A percentile compares a stretch with the other conserved stretches of the same genome.
phyloP scores from a whole-genome alignment of 2,797 vertebrate genomes.

The Clarias pachynema region DNA sequence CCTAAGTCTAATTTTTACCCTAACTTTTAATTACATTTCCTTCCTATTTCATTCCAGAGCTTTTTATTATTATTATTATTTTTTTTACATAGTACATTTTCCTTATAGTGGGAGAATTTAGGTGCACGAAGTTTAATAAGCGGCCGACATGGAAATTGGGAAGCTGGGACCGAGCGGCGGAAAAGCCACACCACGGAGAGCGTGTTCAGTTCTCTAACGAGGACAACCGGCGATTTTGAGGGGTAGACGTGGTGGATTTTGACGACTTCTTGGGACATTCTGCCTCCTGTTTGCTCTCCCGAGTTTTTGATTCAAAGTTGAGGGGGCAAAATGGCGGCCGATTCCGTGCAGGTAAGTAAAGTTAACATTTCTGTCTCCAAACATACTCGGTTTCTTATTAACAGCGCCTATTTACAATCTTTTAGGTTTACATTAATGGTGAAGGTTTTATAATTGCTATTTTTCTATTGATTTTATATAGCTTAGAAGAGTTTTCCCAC shows the following conservation, averaged over 20 bases:
- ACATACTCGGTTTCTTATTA: background rate
- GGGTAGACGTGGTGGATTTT: constrained; percentile 39
- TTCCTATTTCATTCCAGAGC: background rate
- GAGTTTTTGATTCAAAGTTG: constrained; percentile 65
- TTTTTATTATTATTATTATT: background rate
- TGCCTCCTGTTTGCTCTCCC: constrained; percentile 49
- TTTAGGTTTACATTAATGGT: background rate
- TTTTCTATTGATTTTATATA: background rate
- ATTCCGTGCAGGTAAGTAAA: constrained; percentile 67
- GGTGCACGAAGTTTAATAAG: constrained; percentile 27
- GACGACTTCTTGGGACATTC: constrained; percentile 40
- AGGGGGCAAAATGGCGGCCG: constrained; percentile 67
- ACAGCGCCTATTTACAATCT: background rate
- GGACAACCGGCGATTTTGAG: background rate
- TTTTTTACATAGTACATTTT: background rate
- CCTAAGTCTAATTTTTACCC: background rate
- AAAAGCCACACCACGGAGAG: constrained; percentile 34
- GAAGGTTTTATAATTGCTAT: background rate
- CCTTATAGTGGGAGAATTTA: background rate
- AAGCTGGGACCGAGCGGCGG: constrained; percentile 53
- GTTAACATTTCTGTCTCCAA: background rate
- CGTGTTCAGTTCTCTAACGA: constrained; percentile 31
- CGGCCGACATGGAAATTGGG: constrained; percentile 46
- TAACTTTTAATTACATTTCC: constrained; percentile 2
- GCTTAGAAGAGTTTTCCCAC: constrained; percentile 1